phyloP scores from a whole-genome alignment of 2,797 vertebrate species.

The Tamandua tetradactyla region DNA sequence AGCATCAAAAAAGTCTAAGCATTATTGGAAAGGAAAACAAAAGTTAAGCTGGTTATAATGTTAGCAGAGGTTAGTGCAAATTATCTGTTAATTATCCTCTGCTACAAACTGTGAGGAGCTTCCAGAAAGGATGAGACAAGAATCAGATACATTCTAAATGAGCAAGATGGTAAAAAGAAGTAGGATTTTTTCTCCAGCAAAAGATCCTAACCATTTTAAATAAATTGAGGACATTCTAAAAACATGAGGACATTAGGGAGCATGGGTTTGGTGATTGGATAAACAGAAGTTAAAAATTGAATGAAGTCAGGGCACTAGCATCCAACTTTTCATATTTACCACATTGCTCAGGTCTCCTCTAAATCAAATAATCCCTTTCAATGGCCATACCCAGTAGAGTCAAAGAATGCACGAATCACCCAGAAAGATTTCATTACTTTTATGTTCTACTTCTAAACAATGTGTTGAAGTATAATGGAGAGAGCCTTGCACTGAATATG shows the following conservation, averaged over 20 bases:
- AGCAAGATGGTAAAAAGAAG: neutral
- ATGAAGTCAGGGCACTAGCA: neutral
- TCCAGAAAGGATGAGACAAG: conserved; percentile 1
- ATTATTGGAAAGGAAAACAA: neutral
- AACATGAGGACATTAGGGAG: neutral
- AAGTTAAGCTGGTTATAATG: neutral
- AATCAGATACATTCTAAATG: neutral
- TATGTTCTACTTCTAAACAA: neutral
- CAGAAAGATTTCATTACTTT: neutral
- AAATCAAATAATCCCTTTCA: conserved; percentile 28
- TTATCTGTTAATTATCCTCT: neutral
- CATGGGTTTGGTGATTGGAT: neutral
- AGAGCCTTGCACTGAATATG: neutral
- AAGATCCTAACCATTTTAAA: neutral
- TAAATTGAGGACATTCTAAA: neutral
- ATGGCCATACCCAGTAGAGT: neutral
- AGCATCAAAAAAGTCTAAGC: neutral
- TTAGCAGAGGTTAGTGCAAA: neutral
- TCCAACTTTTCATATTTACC: neutral
- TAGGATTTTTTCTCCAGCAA: neutral
- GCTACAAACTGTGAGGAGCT: neutral
- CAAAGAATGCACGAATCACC: neutral
- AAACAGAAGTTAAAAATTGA: neutral
- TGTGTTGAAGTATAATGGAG: neutral
- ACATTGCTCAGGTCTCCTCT: neutral